phyloP scores from a whole-genome alignment of 1,140 invertebrate species.

The Branchinecta lynchi region DNA sequence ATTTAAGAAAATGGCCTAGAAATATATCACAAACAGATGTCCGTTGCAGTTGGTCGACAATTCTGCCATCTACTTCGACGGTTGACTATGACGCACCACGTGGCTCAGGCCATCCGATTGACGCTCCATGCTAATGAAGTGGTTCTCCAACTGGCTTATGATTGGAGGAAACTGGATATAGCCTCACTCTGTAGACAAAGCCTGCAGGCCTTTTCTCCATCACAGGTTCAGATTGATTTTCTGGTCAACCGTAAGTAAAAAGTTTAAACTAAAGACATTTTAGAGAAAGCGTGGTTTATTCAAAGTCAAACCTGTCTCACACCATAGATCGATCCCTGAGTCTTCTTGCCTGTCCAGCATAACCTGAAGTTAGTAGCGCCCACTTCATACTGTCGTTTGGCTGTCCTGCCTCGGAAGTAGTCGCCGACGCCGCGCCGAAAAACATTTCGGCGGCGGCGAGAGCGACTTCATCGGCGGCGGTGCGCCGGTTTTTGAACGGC shows the following conservation, averaged over 20 bases:
- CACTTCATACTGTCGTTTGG: no score
- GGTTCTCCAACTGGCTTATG: conserved; percentile 6
- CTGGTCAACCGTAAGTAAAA: background rate
- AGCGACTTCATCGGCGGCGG: conserved; percentile 24
- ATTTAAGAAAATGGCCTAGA: no score
- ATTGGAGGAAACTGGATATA: conserved; percentile 31
- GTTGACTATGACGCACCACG: conserved; percentile 43
- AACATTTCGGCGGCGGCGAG: conserved; percentile 28
- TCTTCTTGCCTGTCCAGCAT: no score
- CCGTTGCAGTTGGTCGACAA: conserved; percentile 31
- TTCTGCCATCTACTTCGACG: conserved; percentile 41
- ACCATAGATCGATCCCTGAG: no score
- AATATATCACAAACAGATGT: background rate
- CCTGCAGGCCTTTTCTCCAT: conserved; percentile 25
- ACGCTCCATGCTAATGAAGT: conserved; percentile 33
- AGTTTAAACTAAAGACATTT: no score
- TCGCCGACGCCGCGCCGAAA: conserved; percentile 33
- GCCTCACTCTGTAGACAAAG: conserved; percentile 34
- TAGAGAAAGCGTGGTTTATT: no score
- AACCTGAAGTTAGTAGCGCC: no score
- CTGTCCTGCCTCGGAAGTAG: no score
- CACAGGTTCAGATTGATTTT: background rate
- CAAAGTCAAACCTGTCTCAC: no score
- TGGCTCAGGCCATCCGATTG: conserved; percentile 42
- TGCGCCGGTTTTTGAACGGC: no score